phyloP scores from a whole-genome alignment of 2,888 invertebrate species.

The Atrina japonica region DNA sequence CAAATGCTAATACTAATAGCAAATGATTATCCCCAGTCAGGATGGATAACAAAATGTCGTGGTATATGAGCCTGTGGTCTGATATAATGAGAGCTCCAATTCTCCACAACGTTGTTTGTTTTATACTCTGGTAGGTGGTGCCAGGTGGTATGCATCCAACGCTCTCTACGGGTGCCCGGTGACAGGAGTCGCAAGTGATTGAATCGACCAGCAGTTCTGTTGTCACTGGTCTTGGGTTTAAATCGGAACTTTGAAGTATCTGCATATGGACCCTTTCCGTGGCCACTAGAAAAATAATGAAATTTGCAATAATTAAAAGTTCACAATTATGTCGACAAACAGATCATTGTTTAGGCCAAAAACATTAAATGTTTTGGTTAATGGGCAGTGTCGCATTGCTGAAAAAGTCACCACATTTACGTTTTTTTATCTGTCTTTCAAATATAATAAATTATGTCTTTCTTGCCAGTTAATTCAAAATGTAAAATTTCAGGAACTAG shows the following conservation, averaged over 20 bases:
- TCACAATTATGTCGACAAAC: too few relatives aligned
- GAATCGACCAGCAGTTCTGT: slow-evolving; percentile 10
- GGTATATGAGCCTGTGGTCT: slow-evolving; percentile 64
- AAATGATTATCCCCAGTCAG: slow-evolving; percentile 74
- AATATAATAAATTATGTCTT: too few relatives aligned
- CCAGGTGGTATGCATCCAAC: slow-evolving; percentile 78
- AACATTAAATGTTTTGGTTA: too few relatives aligned
- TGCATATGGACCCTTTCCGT: slow-evolving; percentile 17
- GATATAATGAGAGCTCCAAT: slow-evolving; percentile 71
- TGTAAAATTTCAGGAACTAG: too few relatives aligned
- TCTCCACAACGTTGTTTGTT: slow-evolving; percentile 60
- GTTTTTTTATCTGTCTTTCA: too few relatives aligned
- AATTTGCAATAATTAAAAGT: too few relatives aligned
- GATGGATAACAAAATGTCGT: slow-evolving; percentile 75
- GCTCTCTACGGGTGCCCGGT: slow-evolving; percentile 68
- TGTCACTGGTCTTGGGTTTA: background rate
- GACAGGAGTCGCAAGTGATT: slow-evolving; percentile 67
- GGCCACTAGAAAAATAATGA: slow-evolving; percentile 20
- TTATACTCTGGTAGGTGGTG: slow-evolving; percentile 74
- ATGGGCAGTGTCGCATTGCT: too few relatives aligned
- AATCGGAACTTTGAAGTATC: slow-evolving; percentile 7
- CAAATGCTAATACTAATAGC: background rate
- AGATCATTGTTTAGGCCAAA: too few relatives aligned
- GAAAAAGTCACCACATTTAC: too few relatives aligned
- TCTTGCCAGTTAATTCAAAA: too few relatives aligned